Evolutionary conservation across 2,888 invertebrate species (phyloP), one percentile per base, ranked within the genome.

Genomic region (Sinohyriopsis cumingii): DNA sequence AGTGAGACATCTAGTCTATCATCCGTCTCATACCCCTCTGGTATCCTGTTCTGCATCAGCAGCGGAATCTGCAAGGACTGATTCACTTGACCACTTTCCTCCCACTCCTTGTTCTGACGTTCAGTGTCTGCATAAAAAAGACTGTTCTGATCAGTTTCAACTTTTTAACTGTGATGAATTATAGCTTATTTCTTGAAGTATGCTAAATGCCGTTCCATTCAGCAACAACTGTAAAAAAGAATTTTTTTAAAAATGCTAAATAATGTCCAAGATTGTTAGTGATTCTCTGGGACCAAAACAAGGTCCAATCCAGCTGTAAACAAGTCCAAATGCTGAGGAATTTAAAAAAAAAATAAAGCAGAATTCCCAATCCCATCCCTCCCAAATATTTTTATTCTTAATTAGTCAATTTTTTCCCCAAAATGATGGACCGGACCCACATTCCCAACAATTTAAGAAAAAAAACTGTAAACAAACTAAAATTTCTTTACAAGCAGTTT

Each of bases 1-100:
- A 91, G 77, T 5, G 89, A 86, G 1, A 91, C 91, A 82, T 91
- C 89, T 60, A 91, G 79, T 69, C 87, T 89, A 3, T 90, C 90
- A 78, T 91, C 91, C 5, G 90, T 89, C 78, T 91, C 91, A 83
- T 81, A 91, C 2, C 91, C 91, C 22, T 88, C 89, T n/a, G 91
- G 91, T 25, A 91, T 84, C 74, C 88, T 87, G 79, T 91, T 91
- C 73, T 88, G 87, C 82, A 91, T 86, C 56, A 91, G 81, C 22
- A 91, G 79, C 1, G 91, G 91, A 68, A 91, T 89, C 33, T 84
- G 80, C 12, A 84, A 55, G 67, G 77, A 78, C 15, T 75, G 71
- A 64, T 81, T 77, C 53, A 73, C 72, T 24, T 69, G 71, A 3
- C 81, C 84, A 53, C 82, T 73, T 4, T 78, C 80, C 19, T 82